Evolutionary conservation across 2,113 vertebrate species (phyloP).

Genomic region (Lampris megalopsis): DNA sequence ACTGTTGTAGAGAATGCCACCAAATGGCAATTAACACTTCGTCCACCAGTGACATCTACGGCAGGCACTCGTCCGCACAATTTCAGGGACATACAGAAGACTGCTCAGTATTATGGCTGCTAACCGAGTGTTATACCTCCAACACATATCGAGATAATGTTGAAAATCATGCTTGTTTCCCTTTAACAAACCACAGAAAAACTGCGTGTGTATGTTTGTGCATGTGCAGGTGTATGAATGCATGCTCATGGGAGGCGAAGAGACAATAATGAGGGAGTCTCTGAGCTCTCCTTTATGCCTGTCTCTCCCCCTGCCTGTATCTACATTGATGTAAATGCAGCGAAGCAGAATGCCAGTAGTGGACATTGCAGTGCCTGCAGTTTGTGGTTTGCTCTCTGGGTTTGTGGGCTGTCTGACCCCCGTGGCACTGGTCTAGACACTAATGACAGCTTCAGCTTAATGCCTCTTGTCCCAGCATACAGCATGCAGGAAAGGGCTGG

Average conservation of each 20-base stretch:
- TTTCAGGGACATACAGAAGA: no score
- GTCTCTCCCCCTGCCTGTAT: slow-evolving; percentile 25
- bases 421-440: slow-evolving; percentile 68
- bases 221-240: not conserved
- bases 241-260: not conserved
- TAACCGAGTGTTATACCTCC: no score
- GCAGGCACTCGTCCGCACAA: no score
- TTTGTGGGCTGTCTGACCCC: slow-evolving; percentile 64
- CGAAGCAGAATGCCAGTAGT: slow-evolving; percentile 40
- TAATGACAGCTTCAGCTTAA: slow-evolving; percentile 76
- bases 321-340: slow-evolving; percentile 48
- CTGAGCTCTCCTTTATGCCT: slow-evolving; percentile 41
- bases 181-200: no score
- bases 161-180: no score
- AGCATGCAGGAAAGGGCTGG: slow-evolving; percentile 56
- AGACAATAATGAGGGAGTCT: slow-evolving; percentile 27
- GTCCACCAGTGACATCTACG: no score
- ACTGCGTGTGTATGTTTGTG: not conserved
- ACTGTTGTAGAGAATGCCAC: no score
- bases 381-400: slow-evolving; percentile 57
- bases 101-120: no score
- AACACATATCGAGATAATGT: no score
- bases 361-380: slow-evolving; percentile 36
- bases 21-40: no score
- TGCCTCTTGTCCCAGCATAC: slow-evolving; percentile 55